Evolutionary conservation across 2,888 invertebrate species (phyloP), one percentile per base, ranked within the genome.

Genomic region (Mallateleia sp.): DNA sequence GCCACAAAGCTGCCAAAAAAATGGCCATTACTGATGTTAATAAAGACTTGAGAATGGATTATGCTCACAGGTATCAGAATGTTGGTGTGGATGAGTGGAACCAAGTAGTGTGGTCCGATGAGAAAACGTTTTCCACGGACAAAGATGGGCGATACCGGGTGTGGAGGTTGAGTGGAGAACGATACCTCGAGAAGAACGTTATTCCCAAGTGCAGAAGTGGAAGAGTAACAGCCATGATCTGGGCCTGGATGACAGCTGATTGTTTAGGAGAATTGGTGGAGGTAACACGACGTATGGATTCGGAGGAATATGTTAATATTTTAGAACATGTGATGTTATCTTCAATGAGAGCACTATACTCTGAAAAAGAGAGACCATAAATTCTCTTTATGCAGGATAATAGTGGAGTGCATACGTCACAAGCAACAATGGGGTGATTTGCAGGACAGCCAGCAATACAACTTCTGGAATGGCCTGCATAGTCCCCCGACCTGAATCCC

Each of bases 341-440:
- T 14, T 56, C n/a, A 2, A 38, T 71, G 24, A 45, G 45, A 3
- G 45, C 25, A 1, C 24, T 45, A 2, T 64, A 64, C n/a, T 24
- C 64, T 5, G 64, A 64, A 25, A 45, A 64, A 20, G 64, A 64
- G 14, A 79, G 47, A 3, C 45, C 45, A 7, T n/a, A 67, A 7
- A 77, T 90, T 5, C 0, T 9, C 11, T 47, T 88, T 18, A 77
- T 88, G 52, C 83, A 90, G 25, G 89, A 90, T 45, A 89, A 89
- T 24, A 85, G 80, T 9, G 15, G 81, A 14, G 85, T 90, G 22
- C 89, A 90, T 24, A 86, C 71, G 1, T 72, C 89, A 9, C 9
- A 60, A 8, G 42, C 77, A 7, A 75, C 83, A 1, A 34, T 14
- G n/a, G 32, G 77, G 11, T 90, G 90, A 88, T 88, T 87, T 45